Base-by-base conservation (phyloP, 2,113 vertebrate genomes). In the Pedetes capensis region DNA sequence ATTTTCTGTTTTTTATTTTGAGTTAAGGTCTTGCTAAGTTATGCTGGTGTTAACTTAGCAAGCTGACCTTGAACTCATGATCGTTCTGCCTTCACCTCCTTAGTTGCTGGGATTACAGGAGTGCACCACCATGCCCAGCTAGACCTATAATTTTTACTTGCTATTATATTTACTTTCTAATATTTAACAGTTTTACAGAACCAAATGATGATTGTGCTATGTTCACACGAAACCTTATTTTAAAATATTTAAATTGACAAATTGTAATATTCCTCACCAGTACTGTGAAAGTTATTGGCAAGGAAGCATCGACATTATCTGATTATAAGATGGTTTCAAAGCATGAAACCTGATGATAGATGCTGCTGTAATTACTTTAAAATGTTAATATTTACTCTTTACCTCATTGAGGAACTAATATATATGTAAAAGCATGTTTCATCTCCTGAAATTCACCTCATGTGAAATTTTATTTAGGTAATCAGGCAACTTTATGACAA, bases 221-320 rank as follows among this genome's bases (percentile, higher is more conserved):
- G 47, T 87, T 95, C 71, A 89, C 42, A 84, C 63, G 79, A 90
- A 89, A 18, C 55, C 47, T 72, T 81, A 84, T 55, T 78, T 79
- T 72, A 72, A 59, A 72, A 71, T 12, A 51, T 71, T 32, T 27
- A 37, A 92, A 39, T 42, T 90, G n/a, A 76, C 44, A 76, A 51
- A n/a, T 32, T n/a, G 5, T 53, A 23, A 53, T 55, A 37, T n/a
- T 55, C 74, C 49, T 76, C 49, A 44, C 27, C 39, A 57, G 27
- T 17, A 78, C 2, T 34, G 25, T 92, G 59, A 89, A 47, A 49
- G 8, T 25, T 92, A 59, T 18, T 79, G 72, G 53, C 11, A 83
- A n/a, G 16, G 57, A 80, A 80, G 32, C 51, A 87, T 84, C 55
- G 93, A 51, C 47, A 84, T 84, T 74, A 75, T 42, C 32, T 86